Evolutionary conservation across 2,888 invertebrate genomes (phyloP).

Genomic region (Pyrrhia umbra): DNA sequence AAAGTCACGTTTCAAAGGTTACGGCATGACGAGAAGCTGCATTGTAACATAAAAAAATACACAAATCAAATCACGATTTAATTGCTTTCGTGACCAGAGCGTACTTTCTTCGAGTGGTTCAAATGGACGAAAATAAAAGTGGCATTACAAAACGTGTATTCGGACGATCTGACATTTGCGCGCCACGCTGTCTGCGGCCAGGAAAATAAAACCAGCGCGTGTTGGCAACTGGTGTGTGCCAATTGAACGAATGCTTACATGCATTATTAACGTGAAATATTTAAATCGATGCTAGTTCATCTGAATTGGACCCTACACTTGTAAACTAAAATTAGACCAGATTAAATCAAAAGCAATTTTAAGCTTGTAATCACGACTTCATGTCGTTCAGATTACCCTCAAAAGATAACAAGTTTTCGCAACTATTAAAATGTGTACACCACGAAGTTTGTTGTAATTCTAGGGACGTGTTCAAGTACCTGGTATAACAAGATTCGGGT

Average conservation of each 20-base stretch:
- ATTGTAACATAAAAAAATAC: conserved; percentile 64
- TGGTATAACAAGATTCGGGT: conserved; percentile 49
- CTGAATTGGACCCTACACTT: conserved; percentile 19
- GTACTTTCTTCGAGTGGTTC: conserved; percentile 72
- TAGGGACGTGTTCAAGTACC: conserved; percentile 38
- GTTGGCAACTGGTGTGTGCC: conserved; percentile 75
- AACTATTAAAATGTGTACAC: conserved; percentile 40
- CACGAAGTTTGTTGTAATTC: conserved; percentile 32
- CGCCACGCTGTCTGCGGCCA: conserved; percentile 84
- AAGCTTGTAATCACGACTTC: conserved; percentile 39
- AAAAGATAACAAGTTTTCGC: conserved; percentile 40
- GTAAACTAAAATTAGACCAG: conserved; percentile 13
- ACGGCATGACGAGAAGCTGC: conserved; percentile 63
- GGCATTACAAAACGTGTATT: conserved; percentile 67
- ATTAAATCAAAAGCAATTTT: conserved; percentile 30
- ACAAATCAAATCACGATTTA: conserved; percentile 73
- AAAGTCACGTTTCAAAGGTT: conserved; percentile 70
- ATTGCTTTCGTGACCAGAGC: conserved; percentile 76
- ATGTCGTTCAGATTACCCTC: conserved; percentile 31
- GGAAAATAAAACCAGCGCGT: conserved; percentile 64
- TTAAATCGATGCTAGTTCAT: conserved; percentile 15
- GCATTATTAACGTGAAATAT: conserved; percentile 13
- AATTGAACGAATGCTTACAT: conserved; percentile 57
- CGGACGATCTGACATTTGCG: conserved; percentile 78
- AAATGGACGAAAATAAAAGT: conserved; percentile 65